These are phyloP conservation scores for Parnassius orleans DNA, from an alignment of 2,888 invertebrate species.

Conservation along the genomic window DNA sequence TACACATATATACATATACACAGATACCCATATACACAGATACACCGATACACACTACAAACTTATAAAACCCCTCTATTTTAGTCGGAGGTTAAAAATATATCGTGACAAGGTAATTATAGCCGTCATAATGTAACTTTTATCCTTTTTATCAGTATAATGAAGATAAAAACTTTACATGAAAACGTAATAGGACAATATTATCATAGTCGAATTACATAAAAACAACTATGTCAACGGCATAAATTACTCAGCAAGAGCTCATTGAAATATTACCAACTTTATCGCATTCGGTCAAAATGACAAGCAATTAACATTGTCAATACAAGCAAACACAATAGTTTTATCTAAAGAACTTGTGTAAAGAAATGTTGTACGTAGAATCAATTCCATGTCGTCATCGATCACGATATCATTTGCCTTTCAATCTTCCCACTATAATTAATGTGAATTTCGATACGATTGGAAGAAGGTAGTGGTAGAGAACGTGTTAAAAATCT, in stretches of 20 bases:
- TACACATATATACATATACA: too few species aligned
- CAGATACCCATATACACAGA: too few species aligned
- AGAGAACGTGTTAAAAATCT: conserved; percentile 6
- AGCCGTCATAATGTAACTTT: conserved; percentile 18
- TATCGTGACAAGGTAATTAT: conserved; percentile 5
- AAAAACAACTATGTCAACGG: conserved; percentile 22
- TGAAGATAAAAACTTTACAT: conserved; percentile 22
- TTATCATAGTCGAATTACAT: conserved; percentile 23
- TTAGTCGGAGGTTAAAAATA: not conserved
- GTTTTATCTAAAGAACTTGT: conserved; percentile 25
- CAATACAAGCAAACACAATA: conserved; percentile 16
- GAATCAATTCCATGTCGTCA: conserved; percentile 27
- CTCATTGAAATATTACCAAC: conserved; percentile 25
- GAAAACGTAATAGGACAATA: conserved; percentile 22
- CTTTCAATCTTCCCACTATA: conserved; percentile 15
- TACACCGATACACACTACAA: too few species aligned
- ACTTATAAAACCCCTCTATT: too few species aligned
- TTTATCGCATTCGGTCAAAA: conserved; percentile 24
- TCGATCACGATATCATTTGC: conserved; percentile 23
- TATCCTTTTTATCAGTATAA: conserved; percentile 15
- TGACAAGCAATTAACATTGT: conserved; percentile 28
- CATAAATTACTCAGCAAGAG: conserved; percentile 7
- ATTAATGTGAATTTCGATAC: conserved; percentile 19
- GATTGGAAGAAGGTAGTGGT: conserved; percentile 2
- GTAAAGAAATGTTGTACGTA: conserved; percentile 21